Evolutionary conservation across 2,888 invertebrate genomes (phyloP), one percentile per base, ranked within the genome.

Genomic region (Petrolisthes cinctipes): DNA sequence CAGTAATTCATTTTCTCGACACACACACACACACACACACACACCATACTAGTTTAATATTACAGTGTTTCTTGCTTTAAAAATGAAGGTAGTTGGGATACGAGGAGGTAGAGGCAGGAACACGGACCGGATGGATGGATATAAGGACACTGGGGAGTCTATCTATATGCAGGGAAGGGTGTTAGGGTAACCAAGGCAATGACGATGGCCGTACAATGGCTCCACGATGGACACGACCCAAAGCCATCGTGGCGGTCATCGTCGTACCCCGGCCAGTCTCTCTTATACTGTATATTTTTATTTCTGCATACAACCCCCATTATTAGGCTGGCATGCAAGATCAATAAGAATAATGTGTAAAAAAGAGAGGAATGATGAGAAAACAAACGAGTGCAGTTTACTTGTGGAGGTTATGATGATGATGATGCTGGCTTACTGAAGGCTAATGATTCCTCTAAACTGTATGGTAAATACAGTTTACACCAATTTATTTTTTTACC

Each of bases 1-100:
- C 54, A 83, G 68, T 20, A 9, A 82, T 82, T 20, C 14, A 37
- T 37, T 37, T 37, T 37, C 37, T 37, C 37, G 0, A n/a, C 71
- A n/a, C 71, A 71, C 71, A 71, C 7, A 71, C 71, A 71, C 71
- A 71, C 71, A 14, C 71, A 71, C 14, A 71, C 71, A 71, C 71
- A 71, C 71, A n/a, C 20, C 6, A n/a, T 71, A 37, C 37, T 37
- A 37, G 14, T 51, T 78, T 17, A 54, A n/a, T 53, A 51, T 51
- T 54, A 17, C 37, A 9, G 78, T 78, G 3, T 37, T 17, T 51
- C 6, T 78, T 11, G 14, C 9, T 53, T 78, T 78, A 17, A 78
- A 6, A n/a, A 54, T 37, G 51, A 78, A 78, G 75, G 37, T 37
- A 78, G 51, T 68, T 68, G n/a, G 14, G 68, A 68, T 17, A 68